These are phyloP conservation scores for Oceanodroma tethys DNA, from an alignment of 2,113 vertebrate genomes.

Conservation along the genomic window DNA sequence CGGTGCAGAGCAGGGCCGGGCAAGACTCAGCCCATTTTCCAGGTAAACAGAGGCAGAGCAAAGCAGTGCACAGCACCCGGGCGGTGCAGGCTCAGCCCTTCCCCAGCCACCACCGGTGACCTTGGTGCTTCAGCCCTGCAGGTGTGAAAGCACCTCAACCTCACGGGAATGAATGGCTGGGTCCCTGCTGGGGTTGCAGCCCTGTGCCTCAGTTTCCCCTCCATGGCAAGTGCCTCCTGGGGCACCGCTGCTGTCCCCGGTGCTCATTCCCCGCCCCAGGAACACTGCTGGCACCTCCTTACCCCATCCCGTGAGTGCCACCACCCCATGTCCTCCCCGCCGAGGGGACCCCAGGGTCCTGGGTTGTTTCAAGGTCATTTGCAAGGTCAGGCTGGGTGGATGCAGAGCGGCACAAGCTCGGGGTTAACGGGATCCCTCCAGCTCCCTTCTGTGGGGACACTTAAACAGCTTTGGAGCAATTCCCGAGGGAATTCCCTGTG, in stretches of 20 bases:
- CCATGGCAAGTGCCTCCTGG: accelerated
- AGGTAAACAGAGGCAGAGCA: neutral
- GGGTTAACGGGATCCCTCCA: accelerated
- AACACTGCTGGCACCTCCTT: neutral
- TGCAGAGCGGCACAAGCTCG: accelerated
- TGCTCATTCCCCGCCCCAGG: neutral
- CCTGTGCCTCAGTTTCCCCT: neutral
- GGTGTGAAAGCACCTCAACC: neutral
- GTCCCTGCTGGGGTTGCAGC: accelerated
- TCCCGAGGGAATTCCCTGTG: accelerated
- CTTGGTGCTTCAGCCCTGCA: neutral
- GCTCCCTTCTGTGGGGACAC: neutral
- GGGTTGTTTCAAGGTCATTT: neutral
- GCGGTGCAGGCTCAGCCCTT: neutral
- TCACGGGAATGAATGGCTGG: accelerated
- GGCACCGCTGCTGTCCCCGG: neutral
- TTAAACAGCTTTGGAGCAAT: neutral
- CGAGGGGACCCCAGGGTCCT: neutral
- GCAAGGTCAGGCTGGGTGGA: neutral
- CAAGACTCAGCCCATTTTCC: neutral
- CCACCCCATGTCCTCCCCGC: neutral
- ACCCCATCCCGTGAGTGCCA: neutral
- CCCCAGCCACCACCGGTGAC: neutral
- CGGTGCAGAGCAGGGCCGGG: accelerated
- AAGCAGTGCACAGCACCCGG: neutral